Percentiles rank a stretch among this genome's conserved stretches.
phyloP scores from a whole-genome alignment of 53 echinoderm and acorn worm genomes.

The Henricia sp. region DNA sequence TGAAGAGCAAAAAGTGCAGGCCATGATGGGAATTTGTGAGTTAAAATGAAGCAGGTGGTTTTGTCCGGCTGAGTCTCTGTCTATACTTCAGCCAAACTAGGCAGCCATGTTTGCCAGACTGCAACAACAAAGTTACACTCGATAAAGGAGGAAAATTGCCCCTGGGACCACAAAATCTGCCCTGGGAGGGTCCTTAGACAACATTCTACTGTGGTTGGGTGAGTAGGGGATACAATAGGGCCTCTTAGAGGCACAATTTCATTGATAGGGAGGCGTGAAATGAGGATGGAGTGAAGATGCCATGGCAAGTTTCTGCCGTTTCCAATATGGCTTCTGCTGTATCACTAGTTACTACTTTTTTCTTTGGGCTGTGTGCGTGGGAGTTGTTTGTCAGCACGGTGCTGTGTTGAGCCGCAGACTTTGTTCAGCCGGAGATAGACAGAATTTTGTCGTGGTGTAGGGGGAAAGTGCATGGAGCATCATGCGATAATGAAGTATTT shows the following conservation, averaged over 20 bases:
- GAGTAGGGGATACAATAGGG: not conserved
- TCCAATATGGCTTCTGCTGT: slow-evolving; percentile 66
- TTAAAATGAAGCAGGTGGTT: slow-evolving; percentile 31
- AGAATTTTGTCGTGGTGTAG: too few relatives aligned
- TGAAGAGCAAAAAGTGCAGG: not conserved
- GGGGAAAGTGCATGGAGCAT: too few relatives aligned
- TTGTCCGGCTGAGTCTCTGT: too few relatives aligned
- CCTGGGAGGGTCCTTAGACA: not conserved
- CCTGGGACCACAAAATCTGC: not conserved
- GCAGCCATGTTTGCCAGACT: slow-evolving; percentile 60
- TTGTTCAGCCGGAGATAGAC: too few relatives aligned
- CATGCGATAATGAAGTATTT: too few relatives aligned
- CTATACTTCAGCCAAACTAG: slow-evolving; percentile 13
- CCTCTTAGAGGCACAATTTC: not conserved
- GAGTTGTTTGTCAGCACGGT: slow-evolving; percentile 49
- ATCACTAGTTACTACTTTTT: slow-evolving; percentile 47
- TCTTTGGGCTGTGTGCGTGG: slow-evolving; percentile 13
- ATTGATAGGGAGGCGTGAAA: not conserved
- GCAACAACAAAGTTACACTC: slow-evolving; percentile 47
- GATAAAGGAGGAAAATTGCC: not conserved
- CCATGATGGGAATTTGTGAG: not conserved
- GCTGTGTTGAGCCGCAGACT: slow-evolving; percentile 15
- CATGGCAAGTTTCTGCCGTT: slow-evolving; percentile 25
- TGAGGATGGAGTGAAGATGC: slow-evolving; percentile 28
- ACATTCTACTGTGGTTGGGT: not conserved